Base-by-base conservation (phyloP, 2,797 vertebrate species). In the Balearica regulorum region DNA sequence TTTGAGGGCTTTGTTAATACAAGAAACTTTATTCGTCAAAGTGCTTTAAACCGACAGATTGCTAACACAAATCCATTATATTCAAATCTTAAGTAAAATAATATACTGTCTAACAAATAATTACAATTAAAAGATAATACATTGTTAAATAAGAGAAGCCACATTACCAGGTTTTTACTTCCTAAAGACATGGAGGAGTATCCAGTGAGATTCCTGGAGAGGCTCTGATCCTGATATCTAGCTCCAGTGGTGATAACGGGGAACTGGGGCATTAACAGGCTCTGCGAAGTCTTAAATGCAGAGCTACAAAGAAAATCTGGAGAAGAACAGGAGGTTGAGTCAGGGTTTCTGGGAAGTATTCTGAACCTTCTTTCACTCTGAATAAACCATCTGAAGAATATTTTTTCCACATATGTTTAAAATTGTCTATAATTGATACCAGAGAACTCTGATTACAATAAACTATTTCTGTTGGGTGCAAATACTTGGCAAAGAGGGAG, bases 1-100 rank as follows among this genome's bases (percentile, higher is more conserved):
- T 94, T 84, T 93, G n/a, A 97, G 91, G 87, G 69, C 90, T 93
- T 91, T 97, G 57, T 95, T 96, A 94, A 90, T 90, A n/a, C 68
- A 93, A 95, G 93, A 94, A 94, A 95, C 86, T 96, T 95, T 70
- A 55, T 94, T 93, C 96, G 77, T 96, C 90, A 90, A 95, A 95
- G 62, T 89, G 60, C 44, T 96, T 97, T 90, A 92, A 96, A 93
- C 33, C 96, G 91, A 95, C 84, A 93, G 73, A 81, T 80, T 61
- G 35, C 73, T 96, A 94, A 94, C 79, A 60, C 70, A 91, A 96
- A 89, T 94, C 94, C 65, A 70, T 95, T 85, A 49, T 87, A 69
- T 86, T 83, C 4, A 86, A 93, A 65, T 54, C 29, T 68, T 70
- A 48, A 87, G 35, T 86, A 39, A 95, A 95, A 93, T 92, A 83